Conservation (phyloP, 1,140 invertebrate genomes). For the Mya arenaria region DNA sequence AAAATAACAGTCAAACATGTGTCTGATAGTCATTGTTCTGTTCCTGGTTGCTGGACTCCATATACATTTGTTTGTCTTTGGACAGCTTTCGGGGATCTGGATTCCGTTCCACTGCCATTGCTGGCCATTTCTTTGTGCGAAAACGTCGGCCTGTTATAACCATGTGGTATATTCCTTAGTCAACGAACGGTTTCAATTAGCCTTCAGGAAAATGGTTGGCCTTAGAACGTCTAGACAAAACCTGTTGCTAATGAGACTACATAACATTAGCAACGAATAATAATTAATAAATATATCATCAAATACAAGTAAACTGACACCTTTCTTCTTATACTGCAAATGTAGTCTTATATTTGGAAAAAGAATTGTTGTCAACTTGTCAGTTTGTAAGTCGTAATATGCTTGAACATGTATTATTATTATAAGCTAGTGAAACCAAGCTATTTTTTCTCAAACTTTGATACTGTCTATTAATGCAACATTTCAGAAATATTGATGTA, state of each 20-base stretch:
- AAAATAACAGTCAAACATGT: no score
- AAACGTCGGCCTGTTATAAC: constrained; percentile 58
- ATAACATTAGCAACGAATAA: not conserved
- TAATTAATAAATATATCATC: not conserved
- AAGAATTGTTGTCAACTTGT: not conserved
- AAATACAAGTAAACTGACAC: not conserved
- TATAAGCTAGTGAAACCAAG: no score
- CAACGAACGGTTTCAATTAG: constrained; percentile 56
- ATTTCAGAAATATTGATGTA: no score
- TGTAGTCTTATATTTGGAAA: not conserved
- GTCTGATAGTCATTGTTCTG: constrained; percentile 40
- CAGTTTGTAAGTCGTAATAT: not conserved
- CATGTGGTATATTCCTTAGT: constrained; percentile 57
- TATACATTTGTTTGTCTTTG: constrained; percentile 54
- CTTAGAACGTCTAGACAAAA: not conserved
- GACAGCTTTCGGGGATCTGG: constrained; percentile 21
- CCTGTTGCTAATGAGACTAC: not conserved
- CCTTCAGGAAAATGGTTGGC: constrained; percentile 20
- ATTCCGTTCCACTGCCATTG: constrained; percentile 28
- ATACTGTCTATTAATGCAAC: no score
- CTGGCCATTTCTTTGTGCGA: constrained; percentile 51
- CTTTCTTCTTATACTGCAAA: not conserved
- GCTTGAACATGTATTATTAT: no score
- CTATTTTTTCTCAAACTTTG: no score
- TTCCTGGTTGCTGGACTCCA: constrained; percentile 61